phyloP scores from a whole-genome alignment of 2,113 vertebrate species.

The Mustelus asterias region DNA sequence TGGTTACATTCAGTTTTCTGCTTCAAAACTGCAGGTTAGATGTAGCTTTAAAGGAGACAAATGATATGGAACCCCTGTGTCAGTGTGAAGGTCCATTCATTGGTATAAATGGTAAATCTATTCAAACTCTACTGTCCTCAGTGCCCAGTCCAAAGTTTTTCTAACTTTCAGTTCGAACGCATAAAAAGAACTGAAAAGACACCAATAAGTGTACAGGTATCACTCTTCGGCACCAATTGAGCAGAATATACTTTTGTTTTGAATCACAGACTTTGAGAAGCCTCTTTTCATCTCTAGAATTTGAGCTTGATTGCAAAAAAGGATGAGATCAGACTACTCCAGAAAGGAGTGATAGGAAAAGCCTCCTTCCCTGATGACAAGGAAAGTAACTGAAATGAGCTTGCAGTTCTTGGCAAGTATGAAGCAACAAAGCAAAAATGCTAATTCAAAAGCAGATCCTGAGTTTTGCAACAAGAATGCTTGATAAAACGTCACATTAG shows the following conservation, averaged over 20 bases:
- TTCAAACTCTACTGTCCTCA: neutral
- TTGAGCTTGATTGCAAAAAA: neutral
- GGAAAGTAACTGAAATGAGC: neutral
- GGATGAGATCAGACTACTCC: neutral
- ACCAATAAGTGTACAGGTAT: neutral
- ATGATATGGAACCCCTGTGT: neutral
- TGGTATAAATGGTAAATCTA: neutral
- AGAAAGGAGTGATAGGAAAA: neutral
- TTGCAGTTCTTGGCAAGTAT: neutral
- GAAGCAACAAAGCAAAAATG: neutral
- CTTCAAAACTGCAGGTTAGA: neutral
- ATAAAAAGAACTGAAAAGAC: neutral
- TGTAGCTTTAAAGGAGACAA: neutral
- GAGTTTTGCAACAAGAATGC: neutral
- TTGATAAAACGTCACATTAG: neutral
- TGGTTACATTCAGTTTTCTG: neutral
- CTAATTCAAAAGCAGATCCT: neutral
- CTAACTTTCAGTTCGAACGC: neutral
- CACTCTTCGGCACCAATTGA: neutral
- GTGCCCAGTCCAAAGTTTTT: neutral
- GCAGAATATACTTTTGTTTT: neutral
- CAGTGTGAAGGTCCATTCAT: neutral
- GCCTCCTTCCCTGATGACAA: neutral
- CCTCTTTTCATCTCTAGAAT: neutral
- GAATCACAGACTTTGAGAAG: neutral